These are phyloP conservation scores for Petrolisthes manimaculis DNA, from an alignment of 2,888 invertebrate species.

Conservation along the genomic window DNA sequence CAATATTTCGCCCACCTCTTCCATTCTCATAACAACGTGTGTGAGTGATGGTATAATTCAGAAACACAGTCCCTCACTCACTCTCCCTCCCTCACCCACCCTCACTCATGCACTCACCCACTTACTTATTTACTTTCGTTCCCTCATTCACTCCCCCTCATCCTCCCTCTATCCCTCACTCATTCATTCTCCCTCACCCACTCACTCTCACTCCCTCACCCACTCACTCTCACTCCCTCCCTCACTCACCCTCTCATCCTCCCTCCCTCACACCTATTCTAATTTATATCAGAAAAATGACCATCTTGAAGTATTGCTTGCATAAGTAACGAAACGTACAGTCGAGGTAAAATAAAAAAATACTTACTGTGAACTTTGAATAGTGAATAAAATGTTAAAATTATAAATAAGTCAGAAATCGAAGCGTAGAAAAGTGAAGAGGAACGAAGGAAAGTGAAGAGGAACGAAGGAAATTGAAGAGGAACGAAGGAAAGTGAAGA, in stretches of 20 bases:
- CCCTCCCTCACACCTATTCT: too few relatives aligned
- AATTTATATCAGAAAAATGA: too few relatives aligned
- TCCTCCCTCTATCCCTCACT: not conserved
- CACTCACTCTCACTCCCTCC: too few relatives aligned
- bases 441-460: not conserved
- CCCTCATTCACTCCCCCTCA: not conserved
- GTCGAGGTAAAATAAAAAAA: not conserved
- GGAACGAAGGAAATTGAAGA: not conserved
- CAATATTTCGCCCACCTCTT: not conserved
- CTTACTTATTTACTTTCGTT: too few relatives aligned
- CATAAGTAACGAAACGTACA: not conserved
- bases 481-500: not conserved
- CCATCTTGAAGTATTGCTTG: not conserved
- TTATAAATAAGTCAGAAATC: not conserved
- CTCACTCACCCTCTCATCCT: too few relatives aligned
- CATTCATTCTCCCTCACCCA: too few relatives aligned
- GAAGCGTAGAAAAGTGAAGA: not conserved
- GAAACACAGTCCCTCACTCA: too few relatives aligned
- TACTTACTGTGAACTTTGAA: not conserved
- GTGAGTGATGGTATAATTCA: too few relatives aligned
- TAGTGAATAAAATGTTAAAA: not conserved
- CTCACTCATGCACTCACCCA: not conserved
- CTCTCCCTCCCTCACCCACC: not conserved
- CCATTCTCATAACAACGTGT: not conserved
- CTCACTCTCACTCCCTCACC: too few relatives aligned